Evolutionary conservation across 2,888 invertebrate genomes (phyloP), one percentile per base, ranked within the genome.

Genomic region (Zhuqinia jingwanae): DNA sequence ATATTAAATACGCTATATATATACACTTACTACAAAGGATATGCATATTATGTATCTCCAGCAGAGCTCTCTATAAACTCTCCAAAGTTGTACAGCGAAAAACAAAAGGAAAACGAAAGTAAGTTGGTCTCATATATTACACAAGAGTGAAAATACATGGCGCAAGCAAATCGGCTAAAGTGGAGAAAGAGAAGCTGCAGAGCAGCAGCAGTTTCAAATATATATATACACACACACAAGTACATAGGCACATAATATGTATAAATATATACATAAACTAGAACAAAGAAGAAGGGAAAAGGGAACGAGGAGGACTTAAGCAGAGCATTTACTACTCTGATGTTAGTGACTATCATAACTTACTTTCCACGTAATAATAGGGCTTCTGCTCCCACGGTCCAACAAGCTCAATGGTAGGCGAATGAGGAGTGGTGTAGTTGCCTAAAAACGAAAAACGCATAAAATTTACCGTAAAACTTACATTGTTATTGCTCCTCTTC

Each of bases 341-440:
- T 30, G 75, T 75, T 75, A 75, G 56, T 53, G 22, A n/a, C 75
- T 70, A 47, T 20, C 63, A 73, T 73, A 65, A 77, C 78, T 85
- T 85, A 77, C 70, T 85, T 78, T 85, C 73, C 73, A 73, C 63
- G 63, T 87, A 88, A 68, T 85, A 88, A 81, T 70, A 89, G 3
- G 89, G 88, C 58, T 87, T 87, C 58, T 90, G 90, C 79, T 90
- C 89, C 89, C 89, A 90, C 20, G 90, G 90, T 50, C 89, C 90
- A 13, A 90, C 90, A 17, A 90, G 85, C 87, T 88, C 89, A 76
- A 90, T 90, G 15, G 89, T 88, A 17, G 90, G 90, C 20, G 90
- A 90, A 76, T 90, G 87, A 36, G 89, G 90, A 42, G 89, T 88
- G 30, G 90, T 88, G 22, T 85, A 85, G 84, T 90, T 90, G 45